These are phyloP conservation scores for Gallirallus australis DNA, from an alignment of 2,797 vertebrate genomes.

Conservation along the genomic window DNA sequence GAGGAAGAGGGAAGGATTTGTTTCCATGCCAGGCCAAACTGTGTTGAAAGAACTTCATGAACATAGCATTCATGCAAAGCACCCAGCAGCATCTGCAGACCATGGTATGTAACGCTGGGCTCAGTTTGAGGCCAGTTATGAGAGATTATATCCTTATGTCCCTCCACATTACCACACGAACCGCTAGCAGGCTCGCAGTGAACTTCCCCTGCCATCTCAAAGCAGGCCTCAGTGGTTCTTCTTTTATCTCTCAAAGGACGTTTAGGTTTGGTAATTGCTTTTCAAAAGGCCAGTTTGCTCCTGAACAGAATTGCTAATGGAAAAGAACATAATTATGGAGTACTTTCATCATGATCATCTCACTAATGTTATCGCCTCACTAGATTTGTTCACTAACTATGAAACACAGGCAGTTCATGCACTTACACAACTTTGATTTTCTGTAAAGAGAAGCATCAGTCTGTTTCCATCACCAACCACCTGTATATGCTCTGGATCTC, in stretches of 20 bases:
- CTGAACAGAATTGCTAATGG: background rate
- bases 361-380: background rate
- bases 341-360: background rate
- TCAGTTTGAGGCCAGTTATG: background rate
- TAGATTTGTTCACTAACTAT: background rate
- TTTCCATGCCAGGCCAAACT: background rate
- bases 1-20: background rate
- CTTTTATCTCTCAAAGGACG: background rate
- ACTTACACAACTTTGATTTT: background rate
- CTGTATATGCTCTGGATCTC: background rate
- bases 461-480: background rate
- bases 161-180: background rate
- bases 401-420: background rate
- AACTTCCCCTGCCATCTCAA: constrained; percentile 10
- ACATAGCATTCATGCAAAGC: background rate
- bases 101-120: background rate
- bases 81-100: background rate
- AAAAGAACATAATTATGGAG: background rate
- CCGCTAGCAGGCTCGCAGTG: background rate
- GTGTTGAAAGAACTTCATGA: background rate
- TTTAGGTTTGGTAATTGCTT: background rate
- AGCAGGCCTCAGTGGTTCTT: background rate
- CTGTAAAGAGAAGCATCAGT: background rate
- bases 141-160: background rate
- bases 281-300: background rate